These are phyloP conservation scores for Pseudorasbora parva DNA, from an alignment of 2,113 vertebrate genomes.

Conservation along the genomic window DNA sequence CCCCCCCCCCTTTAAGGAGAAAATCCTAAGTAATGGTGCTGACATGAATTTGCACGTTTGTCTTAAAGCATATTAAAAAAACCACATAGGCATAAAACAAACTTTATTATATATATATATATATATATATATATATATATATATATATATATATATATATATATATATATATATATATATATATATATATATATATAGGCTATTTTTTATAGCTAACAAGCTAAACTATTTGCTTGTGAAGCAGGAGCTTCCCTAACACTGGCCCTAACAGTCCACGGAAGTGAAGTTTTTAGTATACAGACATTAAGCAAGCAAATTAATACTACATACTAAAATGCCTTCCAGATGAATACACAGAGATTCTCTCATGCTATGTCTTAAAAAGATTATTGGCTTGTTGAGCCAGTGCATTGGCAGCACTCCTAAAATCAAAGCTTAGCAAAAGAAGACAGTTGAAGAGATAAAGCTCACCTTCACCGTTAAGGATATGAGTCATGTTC, in stretches of 20 bases:
- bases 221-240: neutral
- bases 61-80: too few species aligned
- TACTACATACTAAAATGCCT: too few species aligned
- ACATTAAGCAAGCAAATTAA: neutral
- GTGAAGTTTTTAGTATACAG: neutral
- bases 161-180: too few species aligned
- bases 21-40: too few species aligned
- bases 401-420: conserved; percentile 8
- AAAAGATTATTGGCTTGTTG: neutral
- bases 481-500: conserved; percentile 59
- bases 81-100: too few species aligned
- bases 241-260: neutral
- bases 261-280: neutral
- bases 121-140: too few species aligned
- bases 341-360: neutral
- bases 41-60: too few species aligned
- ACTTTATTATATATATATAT: too few species aligned
- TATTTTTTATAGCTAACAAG: neutral
- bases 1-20: too few species aligned
- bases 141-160: too few species aligned
- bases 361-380: neutral
- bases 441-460: conserved; percentile 47
- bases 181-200: too few species aligned
- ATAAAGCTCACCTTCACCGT: conserved; percentile 45
- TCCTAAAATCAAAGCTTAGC: conserved; percentile 50